Evolutionary conservation across 1,140 invertebrate genomes (phyloP).

Genomic region (Pectinophora gossypiella): DNA sequence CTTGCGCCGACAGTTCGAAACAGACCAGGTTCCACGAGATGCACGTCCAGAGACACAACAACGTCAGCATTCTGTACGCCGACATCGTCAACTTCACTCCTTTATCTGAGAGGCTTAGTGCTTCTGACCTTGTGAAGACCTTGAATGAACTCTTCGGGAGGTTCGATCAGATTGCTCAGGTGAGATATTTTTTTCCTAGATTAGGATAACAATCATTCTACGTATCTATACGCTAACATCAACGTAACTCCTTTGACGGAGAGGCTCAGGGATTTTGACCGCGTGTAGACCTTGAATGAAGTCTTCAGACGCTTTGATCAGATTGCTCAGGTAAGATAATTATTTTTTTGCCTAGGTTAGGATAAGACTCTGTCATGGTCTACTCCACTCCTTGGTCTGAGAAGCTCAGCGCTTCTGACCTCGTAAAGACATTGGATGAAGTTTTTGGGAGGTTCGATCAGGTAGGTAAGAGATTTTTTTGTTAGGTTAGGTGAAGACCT

Average conservation of each 20-base stretch:
- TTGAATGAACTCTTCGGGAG: conserved; percentile 97
- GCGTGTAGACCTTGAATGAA: conserved; percentile 97
- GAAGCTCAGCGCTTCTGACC: conserved; percentile 92
- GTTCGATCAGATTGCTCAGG: conserved; percentile 97
- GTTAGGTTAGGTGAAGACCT: too few species aligned
- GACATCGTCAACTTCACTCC: conserved; percentile 99
- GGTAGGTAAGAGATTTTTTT: conserved; percentile 95
- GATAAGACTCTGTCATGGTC: conserved; percentile 98
- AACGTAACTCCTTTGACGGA: conserved; percentile 97
- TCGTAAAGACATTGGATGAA: conserved; percentile 97
- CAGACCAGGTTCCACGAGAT: conserved; percentile 95
- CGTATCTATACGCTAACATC: conserved; percentile 97
- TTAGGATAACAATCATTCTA: too few species aligned
- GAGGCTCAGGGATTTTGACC: conserved; percentile 92
- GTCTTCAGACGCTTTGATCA: conserved; percentile 98
- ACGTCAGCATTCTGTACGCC: conserved; percentile 98
- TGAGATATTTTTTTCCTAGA: too few species aligned
- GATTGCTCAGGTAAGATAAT: conserved; percentile 89
- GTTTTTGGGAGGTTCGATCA: conserved; percentile 98
- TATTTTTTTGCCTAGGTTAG: too few species aligned
- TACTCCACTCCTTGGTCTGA: conserved; percentile 97
- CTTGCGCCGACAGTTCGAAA: conserved; percentile 83
- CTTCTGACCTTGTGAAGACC: conserved; percentile 95
- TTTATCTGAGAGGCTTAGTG: conserved; percentile 92
- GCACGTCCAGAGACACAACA: conserved; percentile 98